Conservation (phyloP, 2,113 vertebrate genomes). For the western clawed frog (Xenopus tropicalis) region DNA sequence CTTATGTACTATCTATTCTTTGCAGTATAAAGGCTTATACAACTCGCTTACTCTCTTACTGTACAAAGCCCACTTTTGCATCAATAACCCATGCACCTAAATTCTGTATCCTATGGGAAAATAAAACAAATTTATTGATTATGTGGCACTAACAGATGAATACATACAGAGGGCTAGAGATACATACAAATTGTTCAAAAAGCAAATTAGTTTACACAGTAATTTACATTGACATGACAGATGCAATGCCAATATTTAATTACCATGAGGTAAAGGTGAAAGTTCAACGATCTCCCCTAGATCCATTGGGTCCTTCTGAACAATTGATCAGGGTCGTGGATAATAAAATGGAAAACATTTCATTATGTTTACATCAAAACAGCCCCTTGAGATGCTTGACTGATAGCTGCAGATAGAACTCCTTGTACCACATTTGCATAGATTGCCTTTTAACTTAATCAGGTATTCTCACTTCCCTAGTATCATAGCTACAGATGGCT, state of each 20-base stretch:
- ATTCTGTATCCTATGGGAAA: background rate
- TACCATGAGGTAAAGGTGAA: conserved; percentile 28
- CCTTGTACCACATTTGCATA: conserved; percentile 19
- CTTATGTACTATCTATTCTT: too few species aligned
- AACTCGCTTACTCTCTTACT: too few species aligned
- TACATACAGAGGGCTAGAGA: background rate
- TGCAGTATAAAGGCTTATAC: too few species aligned
- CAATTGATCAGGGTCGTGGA: conserved; percentile 30
- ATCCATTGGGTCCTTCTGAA: conserved; percentile 15
- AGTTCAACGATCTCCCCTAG: conserved; percentile 16
- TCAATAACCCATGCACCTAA: too few species aligned
- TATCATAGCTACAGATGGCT: conserved; percentile 11
- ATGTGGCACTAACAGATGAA: background rate
- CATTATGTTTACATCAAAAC: conserved; percentile 39
- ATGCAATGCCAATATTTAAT: conserved; percentile 30
- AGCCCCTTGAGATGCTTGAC: conserved; percentile 22
- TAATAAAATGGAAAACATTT: conserved; percentile 18
- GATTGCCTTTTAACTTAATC: conserved; percentile 16
- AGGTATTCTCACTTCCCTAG: conserved; percentile 8
- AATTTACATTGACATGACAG: conserved; percentile 10
- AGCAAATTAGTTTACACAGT: conserved; percentile 14
- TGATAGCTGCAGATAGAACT: conserved; percentile 14
- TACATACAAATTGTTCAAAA: conserved; percentile 3
- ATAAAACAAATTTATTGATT: background rate
- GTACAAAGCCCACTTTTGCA: too few species aligned